Percentiles rank a stretch among this genome's conserved stretches.
These are phyloP conservation scores for Reticulitermes lucifugus DNA, from an alignment of 2,888 invertebrate genomes.

Conservation along the genomic window DNA sequence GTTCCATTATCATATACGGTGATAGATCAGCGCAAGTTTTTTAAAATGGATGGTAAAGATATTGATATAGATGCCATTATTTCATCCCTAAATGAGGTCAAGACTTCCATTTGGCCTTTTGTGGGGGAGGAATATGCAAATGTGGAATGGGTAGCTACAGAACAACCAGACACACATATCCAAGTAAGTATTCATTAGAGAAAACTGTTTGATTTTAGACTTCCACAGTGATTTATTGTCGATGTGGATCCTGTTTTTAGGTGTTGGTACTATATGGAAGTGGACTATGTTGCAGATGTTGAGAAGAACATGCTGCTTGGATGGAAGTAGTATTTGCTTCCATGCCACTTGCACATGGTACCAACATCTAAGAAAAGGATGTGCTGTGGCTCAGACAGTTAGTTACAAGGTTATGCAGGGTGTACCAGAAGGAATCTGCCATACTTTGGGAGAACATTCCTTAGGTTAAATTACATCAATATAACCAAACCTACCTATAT, in stretches of 20 bases:
- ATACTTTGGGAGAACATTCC: too few relatives aligned
- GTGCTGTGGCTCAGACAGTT: too few relatives aligned
- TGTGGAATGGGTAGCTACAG: slow-evolving; percentile 67
- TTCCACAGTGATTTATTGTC: too few relatives aligned
- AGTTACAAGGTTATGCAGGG: too few relatives aligned
- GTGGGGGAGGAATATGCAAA: slow-evolving; percentile 65
- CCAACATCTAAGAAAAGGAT: too few relatives aligned
- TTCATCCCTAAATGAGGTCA: slow-evolving; percentile 59
- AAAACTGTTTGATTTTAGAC: not conserved
- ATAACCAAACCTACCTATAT: too few relatives aligned
- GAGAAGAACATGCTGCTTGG: not conserved
- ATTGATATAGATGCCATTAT: slow-evolving; percentile 65
- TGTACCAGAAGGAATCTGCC: too few relatives aligned
- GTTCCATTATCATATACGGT: slow-evolving; percentile 70
- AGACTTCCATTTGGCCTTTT: slow-evolving; percentile 67
- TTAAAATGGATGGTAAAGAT: slow-evolving; percentile 60
- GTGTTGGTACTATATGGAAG: too few relatives aligned
- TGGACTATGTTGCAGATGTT: not conserved
- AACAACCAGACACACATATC: slow-evolving; percentile 71
- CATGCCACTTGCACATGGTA: too few relatives aligned
- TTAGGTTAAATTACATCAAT: too few relatives aligned
- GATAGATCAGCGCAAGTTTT: slow-evolving; percentile 63
- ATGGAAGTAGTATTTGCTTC: too few relatives aligned
- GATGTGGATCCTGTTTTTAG: too few relatives aligned
- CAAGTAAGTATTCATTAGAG: slow-evolving; percentile 61